Base-by-base conservation (phyloP, 2,797 vertebrate genomes). In the Enteromius thamalakanensis region DNA sequence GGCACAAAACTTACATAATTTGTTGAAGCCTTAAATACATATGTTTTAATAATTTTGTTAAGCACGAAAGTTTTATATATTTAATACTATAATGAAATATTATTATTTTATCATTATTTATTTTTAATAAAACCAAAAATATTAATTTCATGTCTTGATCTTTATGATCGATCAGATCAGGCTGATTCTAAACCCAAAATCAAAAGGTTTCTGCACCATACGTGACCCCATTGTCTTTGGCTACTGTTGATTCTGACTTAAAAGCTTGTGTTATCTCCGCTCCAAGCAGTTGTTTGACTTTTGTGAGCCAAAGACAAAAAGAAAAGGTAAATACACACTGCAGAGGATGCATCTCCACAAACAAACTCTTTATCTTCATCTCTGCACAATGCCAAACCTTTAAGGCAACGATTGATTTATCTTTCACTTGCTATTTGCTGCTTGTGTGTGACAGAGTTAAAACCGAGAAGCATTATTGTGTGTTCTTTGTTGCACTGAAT, bases 241-340 rank as follows among this genome's bases (percentile, higher is more conserved):
- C n/a, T 21, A 29, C 60, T 78, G 67, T 71, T 77, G 79, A 85
- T 81, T 53, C 34, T 42, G 75, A 76, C 79, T 69, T 76, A n/a
- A 79, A 74, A 79, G 69, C 81, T 15, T 17, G 64, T 45, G 47
- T 65, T 86, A 84, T 86, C 80, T 84, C 37, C 12, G 15, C 15
- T 64, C 45, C 32, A 9, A 51, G 51, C 49, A 55, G 34, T 34
- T 19, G 49, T 62, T 42, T 72, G 34, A 17, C 55, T 37, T 74
- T 51, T 82, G 76, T 51, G 76, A 51, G 60, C 26, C 60, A 32
- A 64, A 32, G 19, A 7, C 47, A 32, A 26, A 42, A n/a, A 1
- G 49, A 47, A 76, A 19, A 76, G 26, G 29, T 15, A 32, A 64
- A 64, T 32, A 26, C 26, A 51, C 68, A 32, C 21, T 14, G 79